These are phyloP conservation scores for Scaptomyza montana DNA, from an alignment of 1,140 invertebrate species.

Conservation along the genomic window DNA sequence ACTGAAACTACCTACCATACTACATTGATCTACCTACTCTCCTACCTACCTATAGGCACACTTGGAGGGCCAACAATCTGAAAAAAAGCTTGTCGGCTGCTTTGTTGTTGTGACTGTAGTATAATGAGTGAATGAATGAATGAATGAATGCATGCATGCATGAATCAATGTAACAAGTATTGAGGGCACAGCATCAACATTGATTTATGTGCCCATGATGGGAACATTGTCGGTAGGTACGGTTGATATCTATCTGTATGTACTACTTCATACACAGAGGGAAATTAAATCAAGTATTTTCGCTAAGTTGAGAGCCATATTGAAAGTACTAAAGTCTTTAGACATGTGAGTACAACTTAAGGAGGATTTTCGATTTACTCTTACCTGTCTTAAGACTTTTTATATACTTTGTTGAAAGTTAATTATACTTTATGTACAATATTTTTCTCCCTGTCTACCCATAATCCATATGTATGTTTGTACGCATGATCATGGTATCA, in stretches of 20 bases:
- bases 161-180: slow-evolving; percentile 32
- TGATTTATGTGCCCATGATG: slow-evolving; percentile 71
- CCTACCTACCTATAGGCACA: not conserved
- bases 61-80: slow-evolving; percentile 16
- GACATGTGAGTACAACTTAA: no score
- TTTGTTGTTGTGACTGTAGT: slow-evolving; percentile 46
- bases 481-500: not conserved
- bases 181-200: slow-evolving; percentile 63
- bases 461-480: no score
- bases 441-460: not conserved
- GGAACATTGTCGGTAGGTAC: slow-evolving; percentile 10
- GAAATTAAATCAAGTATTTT: not conserved
- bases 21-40: slow-evolving; percentile 11
- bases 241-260: slow-evolving; percentile 5
- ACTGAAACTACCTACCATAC: slow-evolving; percentile 27
- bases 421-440: not conserved
- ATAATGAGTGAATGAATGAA: slow-evolving; percentile 29
- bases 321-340: no score
- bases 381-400: no score
- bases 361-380: no score
- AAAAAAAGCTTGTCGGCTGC: slow-evolving; percentile 55
- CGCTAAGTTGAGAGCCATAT: no score
- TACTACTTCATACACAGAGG: not conserved
- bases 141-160: slow-evolving; percentile 40
- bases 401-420: no score